Evolutionary conservation across 2,113 vertebrate genomes (phyloP).

Genomic region (Charadrius vociferus): DNA sequence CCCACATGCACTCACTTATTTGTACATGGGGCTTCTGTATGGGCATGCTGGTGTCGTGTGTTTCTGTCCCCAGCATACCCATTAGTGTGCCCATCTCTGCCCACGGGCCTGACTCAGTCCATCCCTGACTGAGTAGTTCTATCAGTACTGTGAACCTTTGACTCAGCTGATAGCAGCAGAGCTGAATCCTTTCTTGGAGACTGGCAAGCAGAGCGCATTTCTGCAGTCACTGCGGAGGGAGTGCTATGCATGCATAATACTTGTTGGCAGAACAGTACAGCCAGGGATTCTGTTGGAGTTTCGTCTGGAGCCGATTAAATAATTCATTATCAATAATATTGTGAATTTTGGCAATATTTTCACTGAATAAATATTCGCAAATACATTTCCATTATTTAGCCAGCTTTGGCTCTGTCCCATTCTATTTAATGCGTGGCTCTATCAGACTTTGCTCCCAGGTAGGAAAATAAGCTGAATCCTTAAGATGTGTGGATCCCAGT

Average conservation of each 20-base stretch:
- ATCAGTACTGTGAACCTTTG: not conserved
- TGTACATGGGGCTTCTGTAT: not conserved
- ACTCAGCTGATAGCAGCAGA: not conserved
- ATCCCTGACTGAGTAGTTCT: not conserved
- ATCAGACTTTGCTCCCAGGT: not conserved
- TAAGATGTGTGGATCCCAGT: accelerated
- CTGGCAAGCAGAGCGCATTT: not conserved
- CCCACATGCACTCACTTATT: not conserved
- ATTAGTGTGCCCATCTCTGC: not conserved
- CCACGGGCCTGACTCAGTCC: not conserved
- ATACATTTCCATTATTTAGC: not conserved
- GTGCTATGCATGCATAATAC: not conserved
- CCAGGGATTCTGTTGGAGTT: not conserved
- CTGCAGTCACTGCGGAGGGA: not conserved
- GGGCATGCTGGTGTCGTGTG: not conserved
- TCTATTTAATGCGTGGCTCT: not conserved
- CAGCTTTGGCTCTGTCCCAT: not conserved
- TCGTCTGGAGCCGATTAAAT: not conserved
- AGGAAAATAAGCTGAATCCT: not conserved
- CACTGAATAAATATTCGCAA: conserved; percentile 22
- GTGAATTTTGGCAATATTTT: conserved; percentile 40
- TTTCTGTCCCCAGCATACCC: not conserved
- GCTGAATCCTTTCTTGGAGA: not conserved
- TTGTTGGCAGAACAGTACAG: not conserved
- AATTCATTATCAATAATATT: conserved; percentile 57